phyloP scores from a whole-genome alignment of 2,888 invertebrate genomes.

The Aleiodes testaceus region DNA sequence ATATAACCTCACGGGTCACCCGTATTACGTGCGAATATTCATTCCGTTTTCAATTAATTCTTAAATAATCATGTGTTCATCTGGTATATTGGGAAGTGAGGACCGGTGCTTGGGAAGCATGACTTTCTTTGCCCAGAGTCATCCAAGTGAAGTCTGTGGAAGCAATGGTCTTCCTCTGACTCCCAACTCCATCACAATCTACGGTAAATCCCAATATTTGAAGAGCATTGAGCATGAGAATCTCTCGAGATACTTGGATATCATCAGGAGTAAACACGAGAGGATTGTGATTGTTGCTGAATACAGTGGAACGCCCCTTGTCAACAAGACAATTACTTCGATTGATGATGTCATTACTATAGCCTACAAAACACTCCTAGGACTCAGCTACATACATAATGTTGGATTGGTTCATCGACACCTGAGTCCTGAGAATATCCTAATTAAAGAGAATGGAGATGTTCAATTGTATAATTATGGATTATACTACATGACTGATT shows the following conservation, averaged over 20 bases:
- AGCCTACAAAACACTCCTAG: conserved; percentile 83
- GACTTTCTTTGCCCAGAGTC: conserved; percentile 93
- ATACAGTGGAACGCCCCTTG: conserved; percentile 81
- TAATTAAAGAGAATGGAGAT: conserved; percentile 81
- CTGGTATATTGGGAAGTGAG: conserved; percentile 72
- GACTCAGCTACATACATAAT: conserved; percentile 82
- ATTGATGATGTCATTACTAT: conserved; percentile 78
- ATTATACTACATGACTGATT: conserved; percentile 92
- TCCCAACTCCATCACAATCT: conserved; percentile 95
- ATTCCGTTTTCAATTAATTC: too few relatives aligned
- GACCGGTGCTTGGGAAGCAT: conserved; percentile 84
- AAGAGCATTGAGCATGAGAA: conserved; percentile 86
- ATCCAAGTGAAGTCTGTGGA: conserved; percentile 93
- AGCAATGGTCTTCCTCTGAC: conserved; percentile 97
- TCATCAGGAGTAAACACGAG: conserved; percentile 94
- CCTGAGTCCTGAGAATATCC: conserved; percentile 87
- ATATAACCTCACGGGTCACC: too few relatives aligned
- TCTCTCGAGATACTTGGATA: conserved; percentile 92
- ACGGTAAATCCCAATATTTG: conserved; percentile 89
- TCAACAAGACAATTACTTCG: conserved; percentile 73
- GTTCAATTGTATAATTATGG: conserved; percentile 95
- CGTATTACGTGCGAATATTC: too few relatives aligned
- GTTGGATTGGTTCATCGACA: conserved; percentile 86
- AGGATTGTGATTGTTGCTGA: conserved; percentile 89
- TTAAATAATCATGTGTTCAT: conserved; percentile 9